Conservation (phyloP, 2,888 invertebrate species). For the Nowickia ferox region DNA sequence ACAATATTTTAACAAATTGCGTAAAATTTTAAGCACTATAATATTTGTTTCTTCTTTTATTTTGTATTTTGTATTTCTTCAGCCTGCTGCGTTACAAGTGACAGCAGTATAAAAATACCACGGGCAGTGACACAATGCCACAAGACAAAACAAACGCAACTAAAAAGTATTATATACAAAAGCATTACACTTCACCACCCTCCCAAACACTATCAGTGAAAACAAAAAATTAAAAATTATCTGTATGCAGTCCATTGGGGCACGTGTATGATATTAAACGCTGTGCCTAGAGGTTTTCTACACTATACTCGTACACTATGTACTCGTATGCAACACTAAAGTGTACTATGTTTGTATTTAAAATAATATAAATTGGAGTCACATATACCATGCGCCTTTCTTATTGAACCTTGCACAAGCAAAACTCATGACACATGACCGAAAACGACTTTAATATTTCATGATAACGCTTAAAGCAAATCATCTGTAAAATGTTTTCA, state of each 20-base stretch:
- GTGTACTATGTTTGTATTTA: not conserved
- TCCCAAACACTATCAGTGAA: not conserved
- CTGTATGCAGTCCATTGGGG: not conserved
- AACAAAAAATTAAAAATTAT: not conserved
- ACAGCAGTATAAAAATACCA: not conserved
- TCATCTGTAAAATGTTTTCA: slow-evolving; percentile 37
- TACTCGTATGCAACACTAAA: not conserved
- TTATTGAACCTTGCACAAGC: slow-evolving; percentile 34
- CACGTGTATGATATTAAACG: slow-evolving; percentile 16
- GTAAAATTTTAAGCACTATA: not conserved
- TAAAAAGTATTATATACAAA: not conserved
- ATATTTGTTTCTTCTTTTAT: not conserved
- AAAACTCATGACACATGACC: slow-evolving; percentile 34
- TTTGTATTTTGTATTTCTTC: not conserved
- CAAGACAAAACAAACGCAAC: not conserved
- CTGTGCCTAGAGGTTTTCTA: not conserved
- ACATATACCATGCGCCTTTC: not conserved
- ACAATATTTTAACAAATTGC: not conserved
- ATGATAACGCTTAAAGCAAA: slow-evolving; percentile 35
- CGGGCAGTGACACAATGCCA: not conserved
- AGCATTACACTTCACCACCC: slow-evolving; percentile 6
- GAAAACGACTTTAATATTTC: slow-evolving; percentile 5
- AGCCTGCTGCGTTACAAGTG: not conserved
- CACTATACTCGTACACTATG: not conserved
- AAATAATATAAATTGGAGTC: not conserved